phyloP scores from a whole-genome alignment of 2,797 vertebrate species.

The Danio kyathit region DNA sequence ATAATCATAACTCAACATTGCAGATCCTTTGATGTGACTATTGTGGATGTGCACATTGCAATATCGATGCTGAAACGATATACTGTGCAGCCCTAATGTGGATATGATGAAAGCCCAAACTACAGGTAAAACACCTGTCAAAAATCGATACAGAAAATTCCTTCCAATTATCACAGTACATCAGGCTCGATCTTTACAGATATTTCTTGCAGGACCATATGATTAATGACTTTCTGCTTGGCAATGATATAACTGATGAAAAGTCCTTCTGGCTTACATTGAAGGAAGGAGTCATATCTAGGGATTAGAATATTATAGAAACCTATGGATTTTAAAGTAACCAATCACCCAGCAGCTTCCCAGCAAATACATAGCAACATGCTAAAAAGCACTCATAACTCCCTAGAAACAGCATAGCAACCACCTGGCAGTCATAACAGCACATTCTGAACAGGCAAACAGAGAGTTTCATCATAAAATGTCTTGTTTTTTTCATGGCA shows the following conservation, averaged over 20 bases:
- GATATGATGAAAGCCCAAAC: too few species aligned
- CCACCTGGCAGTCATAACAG: not conserved
- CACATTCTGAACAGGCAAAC: not conserved
- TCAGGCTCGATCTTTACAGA: not conserved
- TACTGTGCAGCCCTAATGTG: too few species aligned
- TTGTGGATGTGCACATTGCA: too few species aligned
- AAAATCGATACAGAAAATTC: not conserved
- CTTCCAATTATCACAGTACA: not conserved
- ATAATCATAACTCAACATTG: too few species aligned
- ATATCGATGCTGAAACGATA: too few species aligned
- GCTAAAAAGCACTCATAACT: not conserved
- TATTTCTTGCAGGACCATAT: not conserved
- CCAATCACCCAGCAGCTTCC: not conserved
- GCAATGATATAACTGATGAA: not conserved
- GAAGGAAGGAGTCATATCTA: not conserved
- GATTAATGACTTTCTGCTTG: not conserved
- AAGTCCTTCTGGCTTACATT: not conserved
- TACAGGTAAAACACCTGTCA: too few species aligned
- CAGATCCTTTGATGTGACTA: too few species aligned
- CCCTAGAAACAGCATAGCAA: not conserved
- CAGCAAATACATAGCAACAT: slow-evolving; percentile 6
- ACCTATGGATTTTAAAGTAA: not conserved
- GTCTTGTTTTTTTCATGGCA: not conserved
- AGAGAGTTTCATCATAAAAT: not conserved
- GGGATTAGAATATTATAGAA: not conserved